Conservation (phyloP, 2,113 vertebrate genomes). For the Thinocorus orbignyianus region DNA sequence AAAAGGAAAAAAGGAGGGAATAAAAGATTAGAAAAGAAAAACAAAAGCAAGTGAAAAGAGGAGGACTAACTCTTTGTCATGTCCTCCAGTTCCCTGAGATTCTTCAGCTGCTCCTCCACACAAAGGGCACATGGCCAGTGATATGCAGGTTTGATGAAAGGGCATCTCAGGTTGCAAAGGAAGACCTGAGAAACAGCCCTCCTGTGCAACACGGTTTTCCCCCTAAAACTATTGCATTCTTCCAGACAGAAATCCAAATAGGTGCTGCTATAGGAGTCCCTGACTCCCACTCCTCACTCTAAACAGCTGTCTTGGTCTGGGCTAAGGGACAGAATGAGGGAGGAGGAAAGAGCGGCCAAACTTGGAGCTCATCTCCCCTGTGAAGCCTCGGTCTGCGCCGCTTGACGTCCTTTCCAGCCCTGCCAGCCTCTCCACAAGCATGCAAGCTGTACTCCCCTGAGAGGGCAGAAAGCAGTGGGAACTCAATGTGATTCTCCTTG, state of each 20-base stretch:
- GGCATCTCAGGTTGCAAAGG: background rate
- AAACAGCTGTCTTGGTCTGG: background rate
- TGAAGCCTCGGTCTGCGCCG: background rate
- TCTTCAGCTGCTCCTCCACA: background rate
- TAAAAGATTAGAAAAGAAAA: background rate
- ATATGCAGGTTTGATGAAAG: background rate
- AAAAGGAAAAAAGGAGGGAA: background rate
- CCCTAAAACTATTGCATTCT: background rate
- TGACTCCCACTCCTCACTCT: background rate
- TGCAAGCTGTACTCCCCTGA: conserved; percentile 35
- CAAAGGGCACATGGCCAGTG: background rate
- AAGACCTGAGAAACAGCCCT: background rate
- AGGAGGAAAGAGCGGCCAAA: background rate
- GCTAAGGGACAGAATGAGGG: background rate
- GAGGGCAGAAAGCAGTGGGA: conserved; percentile 53
- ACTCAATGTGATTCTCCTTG: conserved; percentile 48
- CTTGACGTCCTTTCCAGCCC: conserved; percentile 41
- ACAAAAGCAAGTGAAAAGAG: background rate
- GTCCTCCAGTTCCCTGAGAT: background rate
- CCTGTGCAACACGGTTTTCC: background rate
- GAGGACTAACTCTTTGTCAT: background rate
- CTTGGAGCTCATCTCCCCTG: background rate
- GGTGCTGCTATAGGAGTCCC: background rate
- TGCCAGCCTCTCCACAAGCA: conserved; percentile 33
- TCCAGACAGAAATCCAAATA: background rate